Percentiles rank a stretch among this genome's conserved stretches.
phyloP scores from a whole-genome alignment of 2,888 invertebrate species.

The Pseudococcus jackbeardsleyi region DNA sequence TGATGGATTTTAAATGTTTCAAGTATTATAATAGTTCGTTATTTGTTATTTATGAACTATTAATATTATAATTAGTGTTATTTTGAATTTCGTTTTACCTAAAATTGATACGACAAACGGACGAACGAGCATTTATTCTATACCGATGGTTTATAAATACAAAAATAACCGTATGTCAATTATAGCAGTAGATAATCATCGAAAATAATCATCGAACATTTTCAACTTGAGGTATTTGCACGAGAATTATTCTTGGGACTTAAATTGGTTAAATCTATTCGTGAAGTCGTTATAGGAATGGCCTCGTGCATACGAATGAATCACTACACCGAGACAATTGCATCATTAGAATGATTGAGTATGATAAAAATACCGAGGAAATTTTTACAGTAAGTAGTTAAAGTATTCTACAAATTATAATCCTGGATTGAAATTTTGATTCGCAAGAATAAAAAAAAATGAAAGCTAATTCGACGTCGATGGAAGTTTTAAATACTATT shows the following conservation, averaged over 20 bases:
- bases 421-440: too few relatives aligned
- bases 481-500: too few relatives aligned
- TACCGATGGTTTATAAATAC: not conserved
- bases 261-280: not conserved
- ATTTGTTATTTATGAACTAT: not conserved
- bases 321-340: not conserved
- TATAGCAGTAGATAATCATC: too few relatives aligned
- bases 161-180: not conserved
- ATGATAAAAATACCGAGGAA: not conserved
- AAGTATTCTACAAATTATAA: too few relatives aligned
- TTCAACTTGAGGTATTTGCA: not conserved
- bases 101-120: too few relatives aligned
- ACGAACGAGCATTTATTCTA: too few relatives aligned
- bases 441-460: too few relatives aligned
- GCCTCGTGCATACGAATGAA: not conserved
- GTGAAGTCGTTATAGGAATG: not conserved
- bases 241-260: not conserved
- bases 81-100: too few relatives aligned
- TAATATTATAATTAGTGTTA: too few relatives aligned
- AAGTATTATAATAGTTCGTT: not conserved
- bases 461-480: too few relatives aligned
- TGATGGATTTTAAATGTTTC: not conserved
- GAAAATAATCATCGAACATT: not conserved
- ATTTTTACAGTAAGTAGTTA: too few relatives aligned
- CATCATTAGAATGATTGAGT: too few relatives aligned